Conservation (phyloP, 1,140 invertebrate genomes). For the Drosophila virilis region DNA sequence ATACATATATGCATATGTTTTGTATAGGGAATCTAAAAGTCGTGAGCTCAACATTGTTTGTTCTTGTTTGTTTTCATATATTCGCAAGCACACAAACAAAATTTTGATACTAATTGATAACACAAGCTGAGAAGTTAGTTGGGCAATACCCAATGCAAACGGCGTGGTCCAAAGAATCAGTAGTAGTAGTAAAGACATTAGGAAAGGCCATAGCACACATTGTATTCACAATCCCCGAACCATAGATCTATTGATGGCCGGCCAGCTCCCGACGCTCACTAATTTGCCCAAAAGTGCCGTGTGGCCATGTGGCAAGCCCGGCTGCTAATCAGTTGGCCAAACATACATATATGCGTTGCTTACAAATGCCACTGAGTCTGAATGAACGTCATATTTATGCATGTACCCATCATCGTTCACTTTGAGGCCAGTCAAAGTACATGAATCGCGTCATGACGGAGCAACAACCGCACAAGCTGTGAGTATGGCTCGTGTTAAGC, state of each 20-base stretch:
- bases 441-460: constrained; percentile 27
- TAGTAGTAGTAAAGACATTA: constrained; percentile 2
- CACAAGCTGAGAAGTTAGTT: constrained; percentile 30
- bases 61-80: neutral
- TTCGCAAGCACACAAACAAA: constrained; percentile 7
- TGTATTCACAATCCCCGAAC: neutral
- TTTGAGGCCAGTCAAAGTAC: constrained; percentile 42
- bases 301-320: constrained; percentile 39
- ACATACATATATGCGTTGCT: constrained; percentile 49
- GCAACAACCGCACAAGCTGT: constrained; percentile 43
- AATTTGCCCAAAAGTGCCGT: constrained; percentile 20
- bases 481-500: neutral
- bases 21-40: constrained; percentile 14
- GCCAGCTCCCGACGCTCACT: constrained; percentile 24
- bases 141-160: constrained; percentile 20
- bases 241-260: constrained; percentile 41
- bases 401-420: neutral
- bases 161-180: constrained; percentile 25
- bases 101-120: constrained; percentile 38
- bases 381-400: constrained; percentile 38
- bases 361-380: constrained; percentile 36
- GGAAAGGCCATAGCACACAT: constrained; percentile 9
- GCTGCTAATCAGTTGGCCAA: constrained; percentile 69
- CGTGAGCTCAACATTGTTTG: neutral
- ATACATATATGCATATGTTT: neutral